These are phyloP conservation scores for Parauchenoglanis ngamensis DNA, from an alignment of 2,797 vertebrate species.

Conservation along the genomic window DNA sequence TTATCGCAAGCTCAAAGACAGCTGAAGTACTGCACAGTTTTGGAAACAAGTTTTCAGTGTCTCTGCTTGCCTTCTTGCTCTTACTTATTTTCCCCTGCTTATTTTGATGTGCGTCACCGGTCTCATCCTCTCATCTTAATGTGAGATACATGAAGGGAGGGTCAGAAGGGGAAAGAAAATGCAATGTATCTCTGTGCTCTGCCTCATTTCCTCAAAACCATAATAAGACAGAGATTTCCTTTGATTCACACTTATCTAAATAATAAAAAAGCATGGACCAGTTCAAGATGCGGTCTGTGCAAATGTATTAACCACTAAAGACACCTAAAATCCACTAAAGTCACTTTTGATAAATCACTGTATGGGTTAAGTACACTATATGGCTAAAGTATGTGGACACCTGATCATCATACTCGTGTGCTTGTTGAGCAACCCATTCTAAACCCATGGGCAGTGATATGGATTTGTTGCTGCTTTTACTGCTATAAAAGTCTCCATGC, in stretches of 20 bases:
- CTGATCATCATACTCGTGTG: neutral
- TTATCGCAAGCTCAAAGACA: neutral
- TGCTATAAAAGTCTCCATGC: neutral
- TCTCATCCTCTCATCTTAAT: neutral
- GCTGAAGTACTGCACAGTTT: neutral
- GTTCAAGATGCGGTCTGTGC: no score
- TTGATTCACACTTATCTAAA: no score
- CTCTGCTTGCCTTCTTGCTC: no score
- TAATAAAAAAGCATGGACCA: no score
- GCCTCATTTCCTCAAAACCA: neutral
- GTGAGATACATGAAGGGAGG: neutral
- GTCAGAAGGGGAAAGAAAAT: neutral
- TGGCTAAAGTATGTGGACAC: neutral
- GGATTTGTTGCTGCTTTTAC: neutral
- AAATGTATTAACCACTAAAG: no score
- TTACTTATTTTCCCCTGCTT: no score
- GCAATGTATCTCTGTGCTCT: neutral
- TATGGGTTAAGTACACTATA: neutral
- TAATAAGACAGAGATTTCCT: neutral
- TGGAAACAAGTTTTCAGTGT: neutral
- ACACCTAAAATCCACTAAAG: no score
- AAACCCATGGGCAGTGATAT: neutral
- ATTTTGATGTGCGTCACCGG: neutral
- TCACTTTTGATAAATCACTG: no score
- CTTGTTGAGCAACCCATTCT: neutral